These are phyloP conservation scores for Pycnomerus fuliginosus DNA, from an alignment of 2,888 invertebrate genomes.

Conservation along the genomic window DNA sequence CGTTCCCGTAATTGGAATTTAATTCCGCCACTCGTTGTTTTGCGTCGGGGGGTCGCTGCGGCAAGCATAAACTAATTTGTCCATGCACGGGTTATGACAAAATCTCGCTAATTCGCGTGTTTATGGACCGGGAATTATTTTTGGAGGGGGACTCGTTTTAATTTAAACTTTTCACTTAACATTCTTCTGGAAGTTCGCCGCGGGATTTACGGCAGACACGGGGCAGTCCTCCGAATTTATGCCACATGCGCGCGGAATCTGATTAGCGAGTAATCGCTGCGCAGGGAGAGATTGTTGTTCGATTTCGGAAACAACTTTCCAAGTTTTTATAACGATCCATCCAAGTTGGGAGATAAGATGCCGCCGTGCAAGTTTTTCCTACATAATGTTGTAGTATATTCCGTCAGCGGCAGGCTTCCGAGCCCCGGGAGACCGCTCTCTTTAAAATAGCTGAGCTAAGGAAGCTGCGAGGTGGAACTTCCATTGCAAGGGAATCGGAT, in stretches of 20 bases:
- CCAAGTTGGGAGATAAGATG: constrained; percentile 11
- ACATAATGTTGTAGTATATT: constrained; percentile 10
- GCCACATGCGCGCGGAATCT: constrained; percentile 21
- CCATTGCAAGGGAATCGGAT: no score
- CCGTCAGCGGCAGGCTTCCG: constrained; percentile 12
- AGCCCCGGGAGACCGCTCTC: constrained; percentile 13
- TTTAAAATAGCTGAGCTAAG: constrained; percentile 14
- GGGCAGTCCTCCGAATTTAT: no score
- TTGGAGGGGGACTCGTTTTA: no score
- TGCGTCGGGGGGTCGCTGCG: constrained; percentile 8
- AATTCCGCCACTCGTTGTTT: constrained; percentile 28
- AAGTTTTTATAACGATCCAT: no score
- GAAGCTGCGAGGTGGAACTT: no score
- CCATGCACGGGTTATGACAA: constrained; percentile 12
- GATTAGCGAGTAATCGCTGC: constrained; percentile 15
- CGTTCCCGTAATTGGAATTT: constrained; percentile 36
- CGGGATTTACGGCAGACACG: constrained; percentile 17
- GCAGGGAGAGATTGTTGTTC: constrained; percentile 11
- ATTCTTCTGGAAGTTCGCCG: constrained; percentile 16
- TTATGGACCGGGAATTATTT: background rate
- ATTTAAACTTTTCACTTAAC: constrained; percentile 22
- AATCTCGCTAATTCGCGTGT: background rate
- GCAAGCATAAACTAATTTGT: constrained; percentile 18
- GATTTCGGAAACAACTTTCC: constrained; percentile 16
- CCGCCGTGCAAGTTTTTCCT: constrained; percentile 7